Percentiles rank a stretch among this genome's conserved stretches.
Conservation (phyloP, 2,888 invertebrate species). For the Hirtodrosophila cameraria region DNA sequence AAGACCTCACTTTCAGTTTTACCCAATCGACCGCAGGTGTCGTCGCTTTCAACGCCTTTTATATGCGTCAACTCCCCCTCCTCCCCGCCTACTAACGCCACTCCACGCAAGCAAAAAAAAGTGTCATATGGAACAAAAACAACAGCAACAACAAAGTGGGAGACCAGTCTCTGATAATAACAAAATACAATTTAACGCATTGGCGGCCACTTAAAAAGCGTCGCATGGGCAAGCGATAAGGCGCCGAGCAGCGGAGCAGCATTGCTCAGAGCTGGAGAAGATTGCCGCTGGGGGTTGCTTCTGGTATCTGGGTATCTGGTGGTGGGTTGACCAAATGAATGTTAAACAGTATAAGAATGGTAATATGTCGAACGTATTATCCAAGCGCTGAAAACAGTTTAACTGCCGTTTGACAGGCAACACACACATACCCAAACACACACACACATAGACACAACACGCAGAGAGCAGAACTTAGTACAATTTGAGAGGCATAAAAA, state of each 20-base stretch:
- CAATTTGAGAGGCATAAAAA: conserved; percentile 44
- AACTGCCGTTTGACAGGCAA: conserved; percentile 67
- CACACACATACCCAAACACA: conserved; percentile 1
- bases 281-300: conserved; percentile 24
- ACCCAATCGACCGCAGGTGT: conserved; percentile 66
- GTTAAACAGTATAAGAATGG: conserved; percentile 58
- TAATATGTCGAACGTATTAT: conserved; percentile 40
- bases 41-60: conserved; percentile 72
- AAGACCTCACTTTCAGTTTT: conserved; percentile 31
- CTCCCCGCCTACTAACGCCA: neutral
- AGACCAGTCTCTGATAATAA: conserved; percentile 63
- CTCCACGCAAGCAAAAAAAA: conserved; percentile 43
- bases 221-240: conserved; percentile 76
- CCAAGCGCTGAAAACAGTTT: conserved; percentile 40
- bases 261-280: conserved; percentile 24
- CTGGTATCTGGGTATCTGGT: neutral
- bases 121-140: conserved; percentile 61
- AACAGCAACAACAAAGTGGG: conserved; percentile 23
- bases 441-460: conserved; percentile 2
- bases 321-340: conserved; percentile 70
- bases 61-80: conserved; percentile 25
- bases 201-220: conserved; percentile 78
- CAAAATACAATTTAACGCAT: conserved; percentile 75
- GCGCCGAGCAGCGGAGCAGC: conserved; percentile 15
- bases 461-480: conserved; percentile 13